Percentiles rank a stretch among this genome's conserved stretches.
phyloP scores from a whole-genome alignment of 2,113 vertebrate species.

The Nasalis larvatus region DNA sequence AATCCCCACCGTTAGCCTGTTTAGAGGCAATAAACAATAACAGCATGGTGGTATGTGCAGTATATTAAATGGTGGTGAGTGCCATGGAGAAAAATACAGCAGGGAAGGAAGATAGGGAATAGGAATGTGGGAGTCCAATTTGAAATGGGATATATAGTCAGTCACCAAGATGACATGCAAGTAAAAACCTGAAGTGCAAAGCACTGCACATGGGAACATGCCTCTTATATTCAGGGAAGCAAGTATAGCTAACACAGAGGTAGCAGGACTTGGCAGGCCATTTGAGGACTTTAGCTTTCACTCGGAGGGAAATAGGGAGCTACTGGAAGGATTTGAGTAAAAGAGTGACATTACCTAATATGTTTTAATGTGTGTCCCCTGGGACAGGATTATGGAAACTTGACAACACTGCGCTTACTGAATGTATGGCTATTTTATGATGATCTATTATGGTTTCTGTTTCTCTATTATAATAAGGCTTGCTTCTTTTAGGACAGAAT shows the following conservation, averaged over 20 bases:
- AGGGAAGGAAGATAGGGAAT: neutral
- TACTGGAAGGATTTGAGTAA: neutral
- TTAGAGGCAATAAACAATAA: neutral
- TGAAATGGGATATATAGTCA: neutral
- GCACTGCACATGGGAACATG: neutral
- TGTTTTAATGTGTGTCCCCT: neutral
- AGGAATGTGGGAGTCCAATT: fast-evolving
- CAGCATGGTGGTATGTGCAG: no score
- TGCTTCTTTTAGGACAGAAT: conserved; percentile 86
- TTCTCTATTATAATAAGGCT: neutral
- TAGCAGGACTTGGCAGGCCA: neutral
- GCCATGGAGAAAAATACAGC: neutral
- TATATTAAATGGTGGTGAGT: neutral
- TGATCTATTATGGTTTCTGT: neutral
- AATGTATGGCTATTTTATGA: neutral
- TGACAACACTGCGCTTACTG: no score
- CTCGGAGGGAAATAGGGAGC: neutral
- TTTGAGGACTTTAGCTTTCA: neutral
- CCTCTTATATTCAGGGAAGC: neutral
- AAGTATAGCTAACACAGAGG: no score
- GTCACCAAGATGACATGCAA: neutral
- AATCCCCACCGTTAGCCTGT: neutral
- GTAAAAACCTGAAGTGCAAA: neutral
- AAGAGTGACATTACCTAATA: neutral
- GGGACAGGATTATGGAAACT: neutral